Conservation (phyloP, 2,113 vertebrate genomes). For the Delphinus delphis region DNA sequence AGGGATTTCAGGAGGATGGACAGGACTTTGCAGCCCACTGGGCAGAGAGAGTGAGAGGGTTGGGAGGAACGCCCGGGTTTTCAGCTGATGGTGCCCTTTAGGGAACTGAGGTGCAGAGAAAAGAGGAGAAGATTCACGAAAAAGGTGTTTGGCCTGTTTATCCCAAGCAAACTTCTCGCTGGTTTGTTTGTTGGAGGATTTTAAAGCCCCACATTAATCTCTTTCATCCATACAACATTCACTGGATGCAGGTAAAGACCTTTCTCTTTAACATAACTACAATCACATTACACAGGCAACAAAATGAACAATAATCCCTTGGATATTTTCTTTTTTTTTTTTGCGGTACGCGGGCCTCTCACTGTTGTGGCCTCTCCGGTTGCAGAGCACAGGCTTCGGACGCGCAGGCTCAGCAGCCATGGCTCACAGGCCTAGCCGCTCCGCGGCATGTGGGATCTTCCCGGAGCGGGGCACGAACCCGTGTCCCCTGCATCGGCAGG, state of each 20-base stretch:
- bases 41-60: background rate
- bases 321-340: too few species aligned
- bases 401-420: too few species aligned
- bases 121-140: fast-evolving
- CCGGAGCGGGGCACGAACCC: too few species aligned
- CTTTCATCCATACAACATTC: background rate
- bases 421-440: too few species aligned
- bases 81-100: background rate
- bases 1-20: too few species aligned
- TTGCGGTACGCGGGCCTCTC: too few species aligned
- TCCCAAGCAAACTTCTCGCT: too few species aligned
- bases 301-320: fast-evolving
- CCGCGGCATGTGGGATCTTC: too few species aligned
- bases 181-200: background rate
- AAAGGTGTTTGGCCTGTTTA: too few species aligned
- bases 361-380: too few species aligned
- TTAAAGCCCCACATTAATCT: background rate
- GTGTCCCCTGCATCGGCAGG: too few species aligned
- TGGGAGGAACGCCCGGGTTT: fast-evolving
- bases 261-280: background rate
- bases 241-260: background rate
- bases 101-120: background rate
- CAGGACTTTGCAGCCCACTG: fast-evolving
- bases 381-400: too few species aligned
- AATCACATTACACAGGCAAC: fast-evolving